phyloP scores from a whole-genome alignment of 2,888 invertebrate genomes.

The Bellardia bayeri region DNA sequence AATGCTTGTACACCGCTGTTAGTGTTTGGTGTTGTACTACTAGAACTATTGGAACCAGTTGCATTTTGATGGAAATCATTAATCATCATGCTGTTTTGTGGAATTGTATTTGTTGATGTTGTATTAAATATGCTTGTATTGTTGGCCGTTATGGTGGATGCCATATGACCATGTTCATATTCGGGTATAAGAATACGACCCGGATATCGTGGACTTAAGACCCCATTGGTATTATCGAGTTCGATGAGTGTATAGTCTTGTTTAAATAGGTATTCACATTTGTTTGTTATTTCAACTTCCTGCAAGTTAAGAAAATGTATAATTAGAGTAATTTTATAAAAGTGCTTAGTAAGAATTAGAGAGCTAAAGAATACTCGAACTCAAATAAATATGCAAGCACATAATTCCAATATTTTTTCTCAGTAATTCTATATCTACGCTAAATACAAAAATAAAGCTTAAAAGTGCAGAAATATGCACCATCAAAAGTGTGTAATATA shows the following conservation, averaged over 20 bases:
- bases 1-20: conserved; percentile 78
- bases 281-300: conserved; percentile 86
- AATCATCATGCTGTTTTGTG: conserved; percentile 24
- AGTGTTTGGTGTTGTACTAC: conserved; percentile 47
- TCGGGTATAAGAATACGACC: conserved; percentile 88
- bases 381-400: too few species aligned
- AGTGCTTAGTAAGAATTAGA: too few species aligned
- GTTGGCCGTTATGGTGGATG: conserved; percentile 74
- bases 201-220: conserved; percentile 89
- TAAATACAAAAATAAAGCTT: too few species aligned
- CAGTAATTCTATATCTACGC: too few species aligned
- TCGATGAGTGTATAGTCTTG: conserved; percentile 88
- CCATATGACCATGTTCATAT: conserved; percentile 84
- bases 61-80: conserved; percentile 70
- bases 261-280: conserved; percentile 87
- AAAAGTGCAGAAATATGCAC: too few species aligned
- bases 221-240: conserved; percentile 88
- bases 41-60: conserved; percentile 47
- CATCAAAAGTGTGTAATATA: too few species aligned
- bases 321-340: too few species aligned
- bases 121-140: conserved; percentile 60
- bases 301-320: conserved; percentile 79
- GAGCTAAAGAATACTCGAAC: too few species aligned
- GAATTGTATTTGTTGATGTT: conserved; percentile 31
- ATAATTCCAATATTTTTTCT: too few species aligned